Evolutionary conservation across 2,888 invertebrate genomes (phyloP).

Genomic region (Latheticus oryzae): DNA sequence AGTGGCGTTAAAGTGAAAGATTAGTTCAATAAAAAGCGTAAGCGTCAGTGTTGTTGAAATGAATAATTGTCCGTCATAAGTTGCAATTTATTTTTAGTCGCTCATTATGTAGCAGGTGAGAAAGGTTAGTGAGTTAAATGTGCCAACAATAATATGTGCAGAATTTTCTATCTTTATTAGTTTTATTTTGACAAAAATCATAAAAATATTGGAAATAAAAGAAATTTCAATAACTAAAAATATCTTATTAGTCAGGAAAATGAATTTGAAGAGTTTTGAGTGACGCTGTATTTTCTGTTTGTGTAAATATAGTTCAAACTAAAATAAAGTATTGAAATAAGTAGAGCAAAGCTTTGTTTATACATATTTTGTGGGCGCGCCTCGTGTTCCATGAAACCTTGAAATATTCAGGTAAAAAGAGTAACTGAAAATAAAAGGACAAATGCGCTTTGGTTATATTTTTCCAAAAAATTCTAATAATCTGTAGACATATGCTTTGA

Average conservation of each 20-base stretch:
- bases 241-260: conserved; percentile 13
- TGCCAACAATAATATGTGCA: conserved; percentile 45
- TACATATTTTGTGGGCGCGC: conserved; percentile 8
- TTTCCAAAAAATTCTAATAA: no score
- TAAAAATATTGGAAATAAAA: conserved; percentile 9
- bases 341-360: conserved; percentile 23
- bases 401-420: conserved; percentile 24
- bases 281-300: conserved; percentile 45
- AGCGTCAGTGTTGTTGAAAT: conserved; percentile 36
- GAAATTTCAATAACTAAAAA: conserved; percentile 9
- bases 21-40: no score
- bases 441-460: no score
- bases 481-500: no score
- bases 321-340: conserved; percentile 43
- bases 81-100: conserved; percentile 43
- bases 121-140: conserved; percentile 43
- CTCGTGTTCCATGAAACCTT: conserved; percentile 24
- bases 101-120: conserved; percentile 45
- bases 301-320: conserved; percentile 46
- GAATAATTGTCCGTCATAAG: conserved; percentile 36
- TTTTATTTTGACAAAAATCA: conserved; percentile 21
- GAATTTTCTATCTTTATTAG: conserved; percentile 24
- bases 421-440: no score
- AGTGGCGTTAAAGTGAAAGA: no score
- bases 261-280: conserved; percentile 20